Percentiles rank a stretch among this genome's conserved stretches.
phyloP scores from a whole-genome alignment of 1,140 invertebrate species.

The Zeugodacus cucurbitae region DNA sequence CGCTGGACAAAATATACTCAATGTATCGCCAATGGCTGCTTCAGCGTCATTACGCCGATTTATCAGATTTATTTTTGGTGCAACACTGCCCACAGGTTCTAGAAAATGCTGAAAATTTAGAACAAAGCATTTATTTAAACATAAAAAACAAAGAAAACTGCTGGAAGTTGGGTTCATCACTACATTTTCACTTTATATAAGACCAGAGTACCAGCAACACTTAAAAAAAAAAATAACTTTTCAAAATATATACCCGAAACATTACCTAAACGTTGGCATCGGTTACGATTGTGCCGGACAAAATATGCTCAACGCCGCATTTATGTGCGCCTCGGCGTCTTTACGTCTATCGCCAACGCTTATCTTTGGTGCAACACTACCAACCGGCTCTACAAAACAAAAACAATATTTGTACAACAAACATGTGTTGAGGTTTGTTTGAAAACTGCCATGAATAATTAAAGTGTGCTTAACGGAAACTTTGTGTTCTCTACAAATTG shows the following conservation, averaged over 20 bases:
- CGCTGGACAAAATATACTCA: slow-evolving; percentile 71
- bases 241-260: not conserved
- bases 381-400: slow-evolving; percentile 73
- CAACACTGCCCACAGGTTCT: slow-evolving; percentile 76
- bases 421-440: not conserved
- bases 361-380: slow-evolving; percentile 76
- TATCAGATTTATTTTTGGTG: slow-evolving; percentile 70
- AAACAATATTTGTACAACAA: slow-evolving; percentile 66
- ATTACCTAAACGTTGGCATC: slow-evolving; percentile 71
- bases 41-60: slow-evolving; percentile 52
- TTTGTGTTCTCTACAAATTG: not conserved
- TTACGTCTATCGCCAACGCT: slow-evolving; percentile 71
- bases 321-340: slow-evolving; percentile 66
- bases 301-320: slow-evolving; percentile 67
- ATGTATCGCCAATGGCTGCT: slow-evolving; percentile 49
- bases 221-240: not conserved
- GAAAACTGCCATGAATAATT: slow-evolving; percentile 38
- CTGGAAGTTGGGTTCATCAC: not conserved
- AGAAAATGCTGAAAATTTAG: not conserved
- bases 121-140: not conserved
- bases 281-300: slow-evolving; percentile 76
- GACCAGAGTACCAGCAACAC: no score
- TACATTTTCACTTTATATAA: no score
- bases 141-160: not conserved
- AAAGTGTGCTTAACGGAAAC: slow-evolving; percentile 42